A percentile compares a stretch with the other conserved stretches of the same genome.
Evolutionary conservation across 2,113 vertebrate species (phyloP).

Genomic region (Phyllostomus discolor): DNA sequence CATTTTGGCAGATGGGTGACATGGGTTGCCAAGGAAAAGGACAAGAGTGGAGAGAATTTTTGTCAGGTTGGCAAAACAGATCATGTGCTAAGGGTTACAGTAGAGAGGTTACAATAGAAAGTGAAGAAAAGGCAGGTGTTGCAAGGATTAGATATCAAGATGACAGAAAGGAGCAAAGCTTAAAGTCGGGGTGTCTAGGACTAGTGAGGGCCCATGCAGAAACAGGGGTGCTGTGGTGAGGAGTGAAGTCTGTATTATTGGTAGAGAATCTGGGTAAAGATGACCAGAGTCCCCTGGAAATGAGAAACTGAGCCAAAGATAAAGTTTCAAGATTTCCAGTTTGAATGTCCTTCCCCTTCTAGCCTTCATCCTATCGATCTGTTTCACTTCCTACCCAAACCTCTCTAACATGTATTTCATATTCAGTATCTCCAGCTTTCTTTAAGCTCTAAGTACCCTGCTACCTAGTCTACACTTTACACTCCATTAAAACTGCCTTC

Average conservation of each 20-base stretch:
- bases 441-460: not conserved
- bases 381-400: not conserved
- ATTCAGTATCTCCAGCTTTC: not conserved
- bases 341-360: not conserved
- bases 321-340: not conserved
- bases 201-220: not conserved
- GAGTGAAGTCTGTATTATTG: not conserved
- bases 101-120: not conserved
- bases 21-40: not conserved
- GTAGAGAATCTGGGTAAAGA: not conserved
- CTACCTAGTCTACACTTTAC: not conserved
- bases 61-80: not conserved
- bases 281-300: not conserved
- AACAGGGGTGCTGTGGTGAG: not conserved
- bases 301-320: not conserved
- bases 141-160: not conserved
- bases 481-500: not conserved
- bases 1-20: not conserved
- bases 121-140: not conserved
- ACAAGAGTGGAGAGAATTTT: not conserved
- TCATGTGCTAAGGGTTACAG: not conserved
- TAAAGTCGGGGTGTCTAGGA: not conserved
- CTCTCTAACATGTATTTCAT: not conserved
- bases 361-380: not conserved
- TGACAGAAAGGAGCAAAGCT: not conserved